These are phyloP conservation scores for Cryptophagus acutangulus DNA, from an alignment of 2,888 invertebrate species.

Conservation along the genomic window DNA sequence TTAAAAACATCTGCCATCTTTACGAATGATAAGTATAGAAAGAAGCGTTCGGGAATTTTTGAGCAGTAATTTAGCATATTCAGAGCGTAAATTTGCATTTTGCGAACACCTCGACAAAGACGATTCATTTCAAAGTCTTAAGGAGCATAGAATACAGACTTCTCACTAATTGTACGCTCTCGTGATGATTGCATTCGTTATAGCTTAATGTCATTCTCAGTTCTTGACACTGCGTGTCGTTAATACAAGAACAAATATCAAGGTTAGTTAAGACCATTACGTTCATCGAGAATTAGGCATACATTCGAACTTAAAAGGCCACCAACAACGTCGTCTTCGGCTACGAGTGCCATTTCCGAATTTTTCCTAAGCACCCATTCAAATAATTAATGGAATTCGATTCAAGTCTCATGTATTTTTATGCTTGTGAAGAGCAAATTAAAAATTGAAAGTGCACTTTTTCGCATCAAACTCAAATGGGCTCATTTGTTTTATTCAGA, in stretches of 20 bases:
- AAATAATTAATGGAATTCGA: too few species aligned
- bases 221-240: too few species aligned
- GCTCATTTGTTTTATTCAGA: too few species aligned
- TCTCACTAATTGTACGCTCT: conserved; percentile 8
- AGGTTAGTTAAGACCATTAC: conserved; percentile 3
- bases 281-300: too few species aligned
- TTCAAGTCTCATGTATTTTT: too few species aligned
- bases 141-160: conserved; percentile 5
- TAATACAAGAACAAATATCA: not conserved
- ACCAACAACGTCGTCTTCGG: too few species aligned
- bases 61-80: conserved; percentile 5
- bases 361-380: too few species aligned
- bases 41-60: conserved; percentile 3
- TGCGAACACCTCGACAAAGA: conserved; percentile 1
- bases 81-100: conserved; percentile 5
- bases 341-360: too few species aligned
- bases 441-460: too few species aligned
- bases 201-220: conserved; percentile 8
- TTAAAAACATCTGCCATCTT: conserved; percentile 5
- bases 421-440: too few species aligned
- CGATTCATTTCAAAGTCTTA: conserved; percentile 9
- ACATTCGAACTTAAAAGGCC: too few species aligned
- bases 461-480: too few species aligned
- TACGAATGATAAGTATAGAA: not conserved
- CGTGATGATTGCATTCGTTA: conserved; percentile 8